Base-by-base conservation (phyloP, 2,113 vertebrate species). In the Otocyon megalotis region DNA sequence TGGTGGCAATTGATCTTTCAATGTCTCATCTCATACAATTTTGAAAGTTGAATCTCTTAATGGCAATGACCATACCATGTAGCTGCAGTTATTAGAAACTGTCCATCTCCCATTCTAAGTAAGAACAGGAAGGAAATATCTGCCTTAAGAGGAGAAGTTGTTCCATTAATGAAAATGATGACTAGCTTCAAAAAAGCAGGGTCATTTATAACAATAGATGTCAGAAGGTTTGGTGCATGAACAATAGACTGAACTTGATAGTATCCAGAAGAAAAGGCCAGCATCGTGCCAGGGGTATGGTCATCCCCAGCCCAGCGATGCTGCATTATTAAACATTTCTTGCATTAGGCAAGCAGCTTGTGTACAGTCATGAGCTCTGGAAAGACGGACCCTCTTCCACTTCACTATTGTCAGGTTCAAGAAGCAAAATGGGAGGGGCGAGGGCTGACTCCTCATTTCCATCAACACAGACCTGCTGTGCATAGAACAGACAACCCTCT, bases 151-250 rank as follows among this genome's bases (percentile, higher is more conserved):
- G 19, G 30, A 81, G 72, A 65, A 94, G 74, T 92, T 96, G 32
- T 96, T 97, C 97, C 91, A 62, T 97, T 98, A 98, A 94, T 95
- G 67, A 89, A 92, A 96, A 83, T 96, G 93, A 96, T 97, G 80
- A 98, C 74, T 94, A 58, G 2, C 90, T 97, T 98, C 90, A 93
- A 90, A 96, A 88, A 5, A 98, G 84, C 94, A 94, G 88, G 97
- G 96, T 96, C 88, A 98, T 97, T 97, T 97, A 94, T 83, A 95
- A 50, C 63, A 97, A 97, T 96, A 37, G 16, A 76, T 96, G 94
- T 97, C 91, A 97, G 84, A 96, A 95, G 50, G 4, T 63, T 98
- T 94, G 92, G 89, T 97, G 94, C 43, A 95, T 56, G 79, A 94
- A 88, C 58, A 84, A 95, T 96, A 98, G 96, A 69, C 71, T 37